Evolutionary conservation across 2,113 vertebrate genomes (phyloP).

Genomic region (Okapia johnstoni): DNA sequence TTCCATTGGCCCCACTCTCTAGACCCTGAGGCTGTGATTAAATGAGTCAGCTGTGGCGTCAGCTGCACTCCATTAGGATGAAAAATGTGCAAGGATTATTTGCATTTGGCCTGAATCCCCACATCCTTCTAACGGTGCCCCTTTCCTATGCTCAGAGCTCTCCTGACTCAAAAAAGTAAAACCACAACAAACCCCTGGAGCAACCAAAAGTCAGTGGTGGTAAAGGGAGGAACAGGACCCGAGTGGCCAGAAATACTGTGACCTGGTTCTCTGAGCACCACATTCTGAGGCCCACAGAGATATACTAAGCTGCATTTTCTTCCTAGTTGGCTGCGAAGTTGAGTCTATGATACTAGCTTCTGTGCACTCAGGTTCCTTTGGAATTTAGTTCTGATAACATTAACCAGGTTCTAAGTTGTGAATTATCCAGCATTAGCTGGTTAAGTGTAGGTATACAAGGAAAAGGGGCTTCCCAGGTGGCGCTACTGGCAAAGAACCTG

Average conservation of each 20-base stretch:
- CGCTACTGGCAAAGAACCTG: background rate
- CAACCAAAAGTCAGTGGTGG: background rate
- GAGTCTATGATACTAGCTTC: background rate
- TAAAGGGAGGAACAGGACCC: background rate
- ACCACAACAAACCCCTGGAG: background rate
- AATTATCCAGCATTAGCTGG: background rate
- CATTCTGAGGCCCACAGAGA: background rate
- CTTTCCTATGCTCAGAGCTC: background rate
- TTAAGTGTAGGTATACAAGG: background rate
- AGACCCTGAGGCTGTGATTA: background rate
- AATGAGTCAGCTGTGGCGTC: background rate
- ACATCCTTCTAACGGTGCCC: background rate
- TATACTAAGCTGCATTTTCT: background rate
- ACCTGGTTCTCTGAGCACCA: background rate
- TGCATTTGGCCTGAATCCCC: background rate
- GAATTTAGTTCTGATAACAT: background rate
- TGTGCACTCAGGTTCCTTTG: background rate
- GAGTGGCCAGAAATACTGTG: background rate
- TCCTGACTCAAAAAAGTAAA: conserved; percentile 1
- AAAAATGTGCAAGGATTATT: background rate
- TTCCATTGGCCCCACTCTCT: background rate
- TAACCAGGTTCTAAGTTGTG: background rate
- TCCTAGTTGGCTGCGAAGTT: background rate
- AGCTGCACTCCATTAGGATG: background rate
- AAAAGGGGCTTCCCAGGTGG: background rate